These are phyloP conservation scores for Lycaon pictus DNA, from an alignment of 2,113 vertebrate species.

Conservation along the genomic window DNA sequence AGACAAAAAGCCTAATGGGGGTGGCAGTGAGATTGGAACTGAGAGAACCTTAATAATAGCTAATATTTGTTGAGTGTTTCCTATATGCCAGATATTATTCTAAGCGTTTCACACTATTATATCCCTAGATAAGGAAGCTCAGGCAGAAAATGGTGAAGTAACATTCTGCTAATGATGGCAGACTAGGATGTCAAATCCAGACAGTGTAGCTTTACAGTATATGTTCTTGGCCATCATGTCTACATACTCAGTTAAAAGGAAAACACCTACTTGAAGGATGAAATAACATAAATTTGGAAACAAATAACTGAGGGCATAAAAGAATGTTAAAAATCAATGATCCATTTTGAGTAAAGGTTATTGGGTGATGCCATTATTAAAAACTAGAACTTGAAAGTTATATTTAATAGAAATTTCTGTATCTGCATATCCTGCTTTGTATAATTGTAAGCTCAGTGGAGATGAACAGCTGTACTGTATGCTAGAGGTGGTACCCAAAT, in stretches of 20 bases:
- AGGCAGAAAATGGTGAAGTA: not conserved
- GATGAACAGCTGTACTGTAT: not conserved
- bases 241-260: not conserved
- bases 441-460: not conserved
- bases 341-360: not conserved
- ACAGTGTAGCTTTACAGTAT: not conserved
- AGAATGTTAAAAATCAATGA: not conserved
- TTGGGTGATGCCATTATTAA: not conserved
- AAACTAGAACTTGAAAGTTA: not conserved
- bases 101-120: not conserved
- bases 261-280: not conserved
- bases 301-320: not conserved
- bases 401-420: not conserved
- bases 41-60: not conserved
- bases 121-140: not conserved
- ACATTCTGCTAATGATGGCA: slow-evolving; percentile 8
- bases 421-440: not conserved
- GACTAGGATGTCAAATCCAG: not conserved
- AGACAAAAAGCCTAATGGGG: not conserved
- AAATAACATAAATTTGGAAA: slow-evolving; percentile 45
- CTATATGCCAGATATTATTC: not conserved
- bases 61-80: not conserved
- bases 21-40: not conserved
- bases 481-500: not conserved
- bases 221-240: not conserved